phyloP scores from a whole-genome alignment of 2,888 invertebrate genomes.

The Latrodectus elegans region DNA sequence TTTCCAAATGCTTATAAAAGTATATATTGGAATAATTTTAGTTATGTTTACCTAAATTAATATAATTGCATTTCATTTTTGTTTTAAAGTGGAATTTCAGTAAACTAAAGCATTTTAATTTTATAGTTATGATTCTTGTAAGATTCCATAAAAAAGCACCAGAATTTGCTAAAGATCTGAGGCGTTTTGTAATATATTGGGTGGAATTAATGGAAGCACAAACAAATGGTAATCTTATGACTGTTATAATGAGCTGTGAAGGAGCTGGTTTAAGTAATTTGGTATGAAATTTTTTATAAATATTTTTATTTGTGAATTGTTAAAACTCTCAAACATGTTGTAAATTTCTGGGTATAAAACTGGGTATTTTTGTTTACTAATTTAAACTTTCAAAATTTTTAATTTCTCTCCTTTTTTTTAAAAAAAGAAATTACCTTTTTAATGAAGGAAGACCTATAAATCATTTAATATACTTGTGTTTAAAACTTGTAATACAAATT shows the following conservation, averaged over 20 bases:
- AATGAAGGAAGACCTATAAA: no score
- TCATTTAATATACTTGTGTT: no score
- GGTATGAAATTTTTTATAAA: constrained; percentile 75
- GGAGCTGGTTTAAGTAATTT: constrained; percentile 89
- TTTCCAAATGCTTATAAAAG: background rate
- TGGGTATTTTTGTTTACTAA: background rate
- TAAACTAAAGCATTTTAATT: constrained; percentile 5
- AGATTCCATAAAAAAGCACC: constrained; percentile 87
- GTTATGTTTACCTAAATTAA: background rate
- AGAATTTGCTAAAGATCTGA: constrained; percentile 84
- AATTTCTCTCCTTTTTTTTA: no score
- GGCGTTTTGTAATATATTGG: constrained; percentile 89
- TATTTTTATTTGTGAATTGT: background rate
- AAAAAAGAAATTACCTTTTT: no score
- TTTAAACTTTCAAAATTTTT: background rate
- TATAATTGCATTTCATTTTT: background rate
- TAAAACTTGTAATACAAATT: no score
- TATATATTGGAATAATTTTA: background rate
- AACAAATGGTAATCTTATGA: constrained; percentile 84
- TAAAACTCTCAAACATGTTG: background rate
- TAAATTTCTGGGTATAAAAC: background rate
- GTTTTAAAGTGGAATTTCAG: background rate
- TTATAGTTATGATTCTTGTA: constrained; percentile 83
- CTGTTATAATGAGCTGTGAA: constrained; percentile 92
- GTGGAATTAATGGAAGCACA: constrained; percentile 86